Evolutionary conservation across 2,888 invertebrate genomes (phyloP), one percentile per base, ranked within the genome.

Genomic region (Eucera pruinosa): DNA sequence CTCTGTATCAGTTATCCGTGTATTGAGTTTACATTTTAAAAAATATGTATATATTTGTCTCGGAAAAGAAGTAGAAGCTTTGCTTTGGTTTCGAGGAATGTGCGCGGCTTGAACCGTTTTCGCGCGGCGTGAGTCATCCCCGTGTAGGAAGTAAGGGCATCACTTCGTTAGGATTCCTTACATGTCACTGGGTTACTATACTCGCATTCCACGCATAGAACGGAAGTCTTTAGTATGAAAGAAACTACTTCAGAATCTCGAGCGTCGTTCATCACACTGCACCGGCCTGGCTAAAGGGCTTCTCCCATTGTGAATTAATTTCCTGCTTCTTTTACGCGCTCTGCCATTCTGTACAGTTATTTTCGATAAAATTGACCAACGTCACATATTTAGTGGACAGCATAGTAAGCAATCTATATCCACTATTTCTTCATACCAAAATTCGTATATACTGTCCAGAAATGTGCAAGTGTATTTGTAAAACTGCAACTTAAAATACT

Each of bases 121-220:
- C 60, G 30, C 64, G 67, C 33, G 64, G 54, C 61, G 25, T 18
- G 60, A 57, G 41, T 81, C 80, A 81, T 76, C 70, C 65, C 45
- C 18, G 71, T 75, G 81, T 67, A 72, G 76, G 72, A 81, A 81
- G 70, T 65, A 68, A 72, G 68, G 58, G 81, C 71, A 69, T 68
- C 71, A 33, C 64, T 81, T 81, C 68, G 81, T 81, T 76, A 81
- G 77, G 81, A 81, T 81, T 81, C 81, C 81, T 81, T 77, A 81
- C 77, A 67, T 81, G 81, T 81, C 81, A 81, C 81, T 81, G 81
- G 81, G 81, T 81, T 81, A 81, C 81, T 81, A 81, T 81, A 81
- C 81, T 81, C 71, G 77, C 81, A 81, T 81, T 81, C 81, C 81
- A 45, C 68, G 81, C 81, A 81, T 81, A 81, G 72, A 81, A 72